These are phyloP conservation scores for Eledona agricola DNA, from an alignment of 2,888 invertebrate species.

Conservation along the genomic window DNA sequence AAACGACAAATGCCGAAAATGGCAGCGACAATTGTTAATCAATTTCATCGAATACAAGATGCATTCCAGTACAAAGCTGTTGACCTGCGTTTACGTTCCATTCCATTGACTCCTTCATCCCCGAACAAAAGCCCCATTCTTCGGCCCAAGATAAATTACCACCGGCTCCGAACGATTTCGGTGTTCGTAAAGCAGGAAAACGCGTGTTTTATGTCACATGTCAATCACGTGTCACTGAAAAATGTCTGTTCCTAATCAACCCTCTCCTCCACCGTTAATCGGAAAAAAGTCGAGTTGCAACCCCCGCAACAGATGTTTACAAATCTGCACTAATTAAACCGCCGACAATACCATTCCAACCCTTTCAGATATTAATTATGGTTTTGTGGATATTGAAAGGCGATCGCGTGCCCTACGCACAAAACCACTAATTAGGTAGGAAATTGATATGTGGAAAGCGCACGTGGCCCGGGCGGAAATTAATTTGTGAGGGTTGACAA, in stretches of 20 bases:
- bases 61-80: too few relatives aligned
- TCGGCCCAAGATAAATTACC: conserved; percentile 1
- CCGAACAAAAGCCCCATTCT: too few relatives aligned
- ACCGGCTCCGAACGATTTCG: conserved; percentile 4
- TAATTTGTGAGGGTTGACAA: conserved; percentile 19
- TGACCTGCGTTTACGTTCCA: too few relatives aligned
- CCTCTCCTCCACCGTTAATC: conserved; percentile 4
- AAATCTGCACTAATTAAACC: conserved; percentile 25
- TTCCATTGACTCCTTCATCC: too few relatives aligned
- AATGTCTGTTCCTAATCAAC: conserved; percentile 19
- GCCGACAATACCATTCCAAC: conserved; percentile 14
- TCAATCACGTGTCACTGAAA: conserved; percentile 24
- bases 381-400: conserved; percentile 29
- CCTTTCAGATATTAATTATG: conserved; percentile 23
- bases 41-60: too few relatives aligned
- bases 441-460: conserved; percentile 33
- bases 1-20: too few relatives aligned
- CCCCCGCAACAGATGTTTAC: conserved; percentile 15
- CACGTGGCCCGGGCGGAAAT: conserved; percentile 33
- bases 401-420: conserved; percentile 26
- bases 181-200: conserved; percentile 7
- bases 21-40: too few relatives aligned
- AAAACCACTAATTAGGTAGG: conserved; percentile 37
- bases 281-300: conserved; percentile 1
- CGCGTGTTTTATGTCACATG: conserved; percentile 21